Conservation (phyloP, 2,888 invertebrate genomes). For the Cryptus viduatorius region DNA sequence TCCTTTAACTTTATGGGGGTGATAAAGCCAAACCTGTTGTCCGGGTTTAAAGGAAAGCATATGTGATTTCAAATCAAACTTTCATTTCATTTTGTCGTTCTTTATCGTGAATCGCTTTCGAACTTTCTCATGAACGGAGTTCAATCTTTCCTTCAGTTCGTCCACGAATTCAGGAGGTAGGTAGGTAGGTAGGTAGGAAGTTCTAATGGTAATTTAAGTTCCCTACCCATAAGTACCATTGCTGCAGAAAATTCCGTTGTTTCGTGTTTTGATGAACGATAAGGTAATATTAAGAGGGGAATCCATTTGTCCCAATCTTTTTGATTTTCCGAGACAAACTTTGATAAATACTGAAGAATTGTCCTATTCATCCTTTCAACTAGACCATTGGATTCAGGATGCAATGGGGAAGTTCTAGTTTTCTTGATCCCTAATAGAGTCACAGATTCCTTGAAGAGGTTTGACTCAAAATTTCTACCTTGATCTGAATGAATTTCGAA, state of each 20-base stretch:
- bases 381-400: conserved; percentile 70
- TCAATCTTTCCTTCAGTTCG: conserved; percentile 33
- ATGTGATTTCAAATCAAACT: conserved; percentile 44
- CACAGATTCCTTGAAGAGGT: conserved; percentile 69
- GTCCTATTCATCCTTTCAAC: conserved; percentile 70
- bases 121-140: conserved; percentile 31
- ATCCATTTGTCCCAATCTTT: conserved; percentile 69
- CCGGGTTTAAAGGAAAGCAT: conserved; percentile 40
- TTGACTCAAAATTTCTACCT: conserved; percentile 75
- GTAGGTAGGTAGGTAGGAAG: too few relatives aligned
- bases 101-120: conserved; percentile 25
- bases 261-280: conserved; percentile 56
- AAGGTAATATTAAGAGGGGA: conserved; percentile 63
- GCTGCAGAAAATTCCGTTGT: conserved; percentile 48
- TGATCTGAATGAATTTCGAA: conserved; percentile 71
- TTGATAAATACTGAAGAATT: conserved; percentile 61
- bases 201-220: conserved; percentile 42
- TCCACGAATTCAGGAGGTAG: conserved; percentile 49
- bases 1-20: conserved; percentile 38
- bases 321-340: conserved; percentile 66
- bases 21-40: conserved; percentile 50
- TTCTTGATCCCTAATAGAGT: conserved; percentile 73
- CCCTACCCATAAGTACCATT: conserved; percentile 28
- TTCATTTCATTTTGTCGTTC: conserved; percentile 43
- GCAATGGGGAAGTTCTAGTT: conserved; percentile 71